Base-by-base conservation (phyloP, 2,113 vertebrate species). In the Tapirus terrestris region DNA sequence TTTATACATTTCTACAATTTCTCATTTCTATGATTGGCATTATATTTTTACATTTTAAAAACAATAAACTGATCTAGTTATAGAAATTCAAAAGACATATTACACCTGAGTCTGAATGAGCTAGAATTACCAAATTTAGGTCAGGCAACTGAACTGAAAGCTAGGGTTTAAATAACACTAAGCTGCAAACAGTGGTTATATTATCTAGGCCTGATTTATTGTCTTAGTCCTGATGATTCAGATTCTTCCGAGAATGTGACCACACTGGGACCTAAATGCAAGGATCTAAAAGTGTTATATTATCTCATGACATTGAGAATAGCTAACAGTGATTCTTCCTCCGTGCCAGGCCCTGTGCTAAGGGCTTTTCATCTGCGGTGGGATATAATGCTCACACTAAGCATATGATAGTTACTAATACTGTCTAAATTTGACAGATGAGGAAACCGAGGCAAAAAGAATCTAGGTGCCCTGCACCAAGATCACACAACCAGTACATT, bases 191-290 rank as follows among this genome's bases (percentile, higher is more conserved):
- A 56, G 27, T 72, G 29, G 33, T 67, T 61, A 56, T 39, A n/a
- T 94, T 84, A 85, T 25, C 39, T 63, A n/a, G 58, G 43, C 53
- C 56, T 81, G 56, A 65, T 76, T 94, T 79, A 60, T 68, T 56
- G 87, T 76, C 56, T 93, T 82, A 96, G 68, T 68, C 58, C 82
- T 93, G 14, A 77, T 65, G 33, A 87, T 68, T 86, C 58, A 73
- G 36, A 65, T 61, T 84, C 18, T 93, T 88, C 92, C 43, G 86
- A 95, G 65, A 84, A 84, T 70, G 13, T 80, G 43, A 84, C 33
- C 25, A 48, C 43, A n/a, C 80, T 58, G n/a, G 75, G 39, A 14
- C 58, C 17, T 75, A n/a, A 25, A 23, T 43, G 8, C 45, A 83
- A 43, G 17, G n/a, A 51, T 60, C 18, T 67, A 31, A 77, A 83